Evolutionary conservation across 2,797 vertebrate genomes (phyloP), one percentile per base, ranked within the genome.

Genomic region (Semotilus atromaculatus): DNA sequence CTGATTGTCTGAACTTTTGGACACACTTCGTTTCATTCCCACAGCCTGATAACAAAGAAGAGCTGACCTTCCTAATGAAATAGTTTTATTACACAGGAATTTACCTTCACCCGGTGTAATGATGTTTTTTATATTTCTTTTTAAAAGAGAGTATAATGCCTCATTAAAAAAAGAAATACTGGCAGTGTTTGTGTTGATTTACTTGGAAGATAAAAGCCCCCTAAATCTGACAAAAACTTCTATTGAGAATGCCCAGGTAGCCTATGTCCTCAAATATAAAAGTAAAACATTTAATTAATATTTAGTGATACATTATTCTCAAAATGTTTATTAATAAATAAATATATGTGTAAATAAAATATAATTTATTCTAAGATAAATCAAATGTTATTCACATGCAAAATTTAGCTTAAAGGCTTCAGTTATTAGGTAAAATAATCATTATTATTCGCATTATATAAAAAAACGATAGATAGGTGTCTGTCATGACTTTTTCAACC

Each of bases 1-100:
- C 40, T 80, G 78, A 85, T 86, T 89, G 86, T 86, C 86, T 29
- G 13, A 77, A 77, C 77, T 86, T 89, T 86, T 85, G 75, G 81
- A 85, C 85, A 74, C 79, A 55, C 48, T 85, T 85, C 21, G 55
- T 72, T 85, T 75, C 67, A 83, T 85, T 85, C 85, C 76, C 88
- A 85, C 73, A 86, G 74, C 85, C 83, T 81, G 72, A 87, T 81
- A 85, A 86, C 84, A 82, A 62, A 85, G 36, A 62, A 77, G 75
- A 83, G 66, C 71, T 87, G 86, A 5, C n/a, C 80, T n/a, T 21
- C 62, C 38, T 71, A 81, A 87, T 77, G 78, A 58, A 64, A 81
- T 76, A 64, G 55, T 73, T 53, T 31, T 53, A 80, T 60, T 75
- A 82, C 60, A 40, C 14, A 18, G 80, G 82, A 83, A 85, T 86